Evolutionary conservation across 2,888 invertebrate species (phyloP), one percentile per base, ranked within the genome.

Genomic region (Pedicia rivosa): DNA sequence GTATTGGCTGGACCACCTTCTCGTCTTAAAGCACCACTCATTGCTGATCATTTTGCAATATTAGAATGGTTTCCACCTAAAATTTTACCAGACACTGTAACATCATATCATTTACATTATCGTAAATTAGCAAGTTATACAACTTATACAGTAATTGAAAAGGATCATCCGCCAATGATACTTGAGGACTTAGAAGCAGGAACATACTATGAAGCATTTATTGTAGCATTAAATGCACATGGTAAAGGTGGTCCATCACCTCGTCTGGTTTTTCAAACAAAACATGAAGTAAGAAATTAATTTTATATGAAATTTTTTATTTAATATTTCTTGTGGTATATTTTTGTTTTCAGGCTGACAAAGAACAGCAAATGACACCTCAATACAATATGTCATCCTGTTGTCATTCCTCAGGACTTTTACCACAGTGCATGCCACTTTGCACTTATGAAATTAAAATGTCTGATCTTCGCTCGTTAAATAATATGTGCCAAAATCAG

Each of bases 401-500:
- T 53, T 87, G 86, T 54, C 69, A 74, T 20, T 65, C 71, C 3
- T 78, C 79, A 5, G 75, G 76, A 10, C 43, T 62, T 20, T 37
- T 58, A 43, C 56, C 59, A 5, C 57, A 59, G 40, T 84, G 83
- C 53, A 67, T 79, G 62, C 80, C 82, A 2, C 66, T 87, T 9
- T 87, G 86, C 50, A 72, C 79, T 0, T 86, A 82, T 55, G 76
- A 83, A 53, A 82, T 83, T 35, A 79, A 75, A 50, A 78, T 87
- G 75, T 74, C 77, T 4, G 82, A 84, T 54, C 67, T 86, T 42
- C 70, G 80, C 50, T 64, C 68, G 28, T 55, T 86, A 40, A 81
- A 80, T 5, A 72, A 75, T 4, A 68, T 76, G 3, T 86, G 84
- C 52, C 72, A 74, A n/a, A 69, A 71, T 38, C 81, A 83, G 58